These are phyloP conservation scores for Vanacampus margaritifer DNA, from an alignment of 2,113 vertebrate genomes.

Conservation along the genomic window DNA sequence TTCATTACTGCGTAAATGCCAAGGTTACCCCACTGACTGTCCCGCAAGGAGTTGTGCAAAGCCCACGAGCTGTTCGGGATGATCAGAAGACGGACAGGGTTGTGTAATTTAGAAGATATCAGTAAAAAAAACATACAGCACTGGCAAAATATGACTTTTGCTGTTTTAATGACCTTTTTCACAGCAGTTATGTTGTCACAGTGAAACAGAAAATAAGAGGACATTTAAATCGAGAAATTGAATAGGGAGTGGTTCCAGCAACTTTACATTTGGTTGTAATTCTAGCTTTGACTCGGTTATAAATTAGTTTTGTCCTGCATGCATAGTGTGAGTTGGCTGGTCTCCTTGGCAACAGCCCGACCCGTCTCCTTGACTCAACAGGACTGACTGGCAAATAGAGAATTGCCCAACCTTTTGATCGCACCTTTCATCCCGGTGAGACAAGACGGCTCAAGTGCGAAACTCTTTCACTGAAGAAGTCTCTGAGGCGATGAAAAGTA, in stretches of 20 bases:
- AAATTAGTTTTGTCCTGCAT: neutral
- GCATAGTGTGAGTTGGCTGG: neutral
- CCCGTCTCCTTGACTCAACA: neutral
- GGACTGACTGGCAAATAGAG: neutral
- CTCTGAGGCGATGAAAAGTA: neutral
- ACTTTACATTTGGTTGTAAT: neutral
- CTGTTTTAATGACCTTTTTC: neutral
- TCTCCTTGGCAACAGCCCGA: neutral
- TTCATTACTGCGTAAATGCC: slow-evolving; percentile 67
- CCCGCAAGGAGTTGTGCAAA: slow-evolving; percentile 36
- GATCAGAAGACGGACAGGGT: neutral
- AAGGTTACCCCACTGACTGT: slow-evolving; percentile 39
- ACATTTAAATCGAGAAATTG: too few relatives aligned
- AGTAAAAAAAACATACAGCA: too few relatives aligned
- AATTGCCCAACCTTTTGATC: neutral
- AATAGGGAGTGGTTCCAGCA: neutral
- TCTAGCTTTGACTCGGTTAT: neutral
- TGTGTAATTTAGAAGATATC: slow-evolving; percentile 10
- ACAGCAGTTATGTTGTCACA: neutral
- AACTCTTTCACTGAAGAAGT: neutral
- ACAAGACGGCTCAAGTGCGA: neutral
- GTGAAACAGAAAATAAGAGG: neutral
- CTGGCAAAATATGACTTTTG: neutral
- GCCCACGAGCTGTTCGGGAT: slow-evolving; percentile 10
- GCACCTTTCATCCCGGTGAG: neutral